Evolutionary conservation across 2,113 vertebrate genomes (phyloP).

Genomic region (Hippocampus guttulatus): DNA sequence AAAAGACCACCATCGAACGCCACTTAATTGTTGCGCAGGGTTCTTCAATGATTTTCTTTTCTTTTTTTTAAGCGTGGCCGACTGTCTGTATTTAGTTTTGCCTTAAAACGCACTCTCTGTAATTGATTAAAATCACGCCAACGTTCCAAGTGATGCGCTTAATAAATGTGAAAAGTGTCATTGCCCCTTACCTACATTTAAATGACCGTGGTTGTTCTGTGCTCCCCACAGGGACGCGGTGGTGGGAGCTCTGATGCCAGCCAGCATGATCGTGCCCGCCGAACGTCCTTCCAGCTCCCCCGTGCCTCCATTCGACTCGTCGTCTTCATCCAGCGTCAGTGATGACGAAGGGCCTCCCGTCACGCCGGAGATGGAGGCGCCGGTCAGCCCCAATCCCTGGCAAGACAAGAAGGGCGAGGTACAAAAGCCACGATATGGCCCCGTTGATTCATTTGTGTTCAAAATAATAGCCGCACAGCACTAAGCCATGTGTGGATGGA

Average conservation of each 20-base stretch:
- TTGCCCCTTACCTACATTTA: neutral
- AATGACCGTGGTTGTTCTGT: neutral
- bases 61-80: too few species aligned
- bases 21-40: too few species aligned
- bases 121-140: too few species aligned
- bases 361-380: conserved; percentile 78
- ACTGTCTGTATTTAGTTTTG: too few species aligned
- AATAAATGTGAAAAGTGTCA: too few species aligned
- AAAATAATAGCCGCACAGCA: neutral
- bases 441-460: neutral
- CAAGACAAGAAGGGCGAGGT: conserved; percentile 93
- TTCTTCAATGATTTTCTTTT: too few species aligned
- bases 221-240: conserved; percentile 82
- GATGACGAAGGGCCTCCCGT: conserved; percentile 79
- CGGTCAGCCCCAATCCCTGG: conserved; percentile 89
- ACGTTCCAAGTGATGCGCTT: too few species aligned
- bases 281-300: conserved; percentile 89
- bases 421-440: conserved; percentile 3
- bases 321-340: conserved; percentile 77
- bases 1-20: neutral
- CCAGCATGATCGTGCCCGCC: conserved; percentile 90
- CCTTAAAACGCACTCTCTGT: too few species aligned
- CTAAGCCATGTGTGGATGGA: too few species aligned
- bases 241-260: conserved; percentile 92
- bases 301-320: conserved; percentile 78